Evolutionary conservation across 2,888 invertebrate genomes (phyloP), one percentile per base, ranked within the genome.

Genomic region (Himalopsyche anomala): DNA sequence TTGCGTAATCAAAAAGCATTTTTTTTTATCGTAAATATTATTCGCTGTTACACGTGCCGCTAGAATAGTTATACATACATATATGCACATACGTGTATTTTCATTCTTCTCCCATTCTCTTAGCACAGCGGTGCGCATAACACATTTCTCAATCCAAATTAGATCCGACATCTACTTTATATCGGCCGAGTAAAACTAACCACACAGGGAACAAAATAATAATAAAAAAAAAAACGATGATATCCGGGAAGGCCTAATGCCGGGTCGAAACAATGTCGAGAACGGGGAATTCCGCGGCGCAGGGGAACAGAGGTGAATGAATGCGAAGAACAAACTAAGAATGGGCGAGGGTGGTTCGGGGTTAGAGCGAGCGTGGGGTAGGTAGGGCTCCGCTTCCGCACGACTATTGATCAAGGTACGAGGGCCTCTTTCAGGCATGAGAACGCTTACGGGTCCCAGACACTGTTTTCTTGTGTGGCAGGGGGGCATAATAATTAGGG

Each of bases 371-470:
- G 19, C 28, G 28, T 62, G 62, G 62, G 62, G 62, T 62, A 62
- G 62, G 62, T 19, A 62, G 19, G 28, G 19, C 19, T 51, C 8
- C 19, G 19, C 62, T 62, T 62, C 62, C 62, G 62, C 62, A 62
- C 62, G 62, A 62, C 62, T 62, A 62, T 62, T 62, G 62, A 62
- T 62, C 62, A 62, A 62, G 62, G 62, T 62, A 62, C 62, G 28
- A 62, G 62, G 6, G 62, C 62, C 62, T 62, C 62, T 62, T 62
- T 62, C 62, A 62, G 62, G 62, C 62, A 62, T 62, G 62, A 62
- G 62, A 62, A 62, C 62, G 62, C 4, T 51, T 15, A 51, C 51
- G 51, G 19, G 62, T 62, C 62, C 28, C 62, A 62, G 62, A 62
- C 62, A 62, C 62, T 62, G 62, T 62, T 62, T 62, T 62, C 62